Evolutionary conservation across 2,113 vertebrate species (phyloP).

Genomic region (Peromyscus maniculatus): DNA sequence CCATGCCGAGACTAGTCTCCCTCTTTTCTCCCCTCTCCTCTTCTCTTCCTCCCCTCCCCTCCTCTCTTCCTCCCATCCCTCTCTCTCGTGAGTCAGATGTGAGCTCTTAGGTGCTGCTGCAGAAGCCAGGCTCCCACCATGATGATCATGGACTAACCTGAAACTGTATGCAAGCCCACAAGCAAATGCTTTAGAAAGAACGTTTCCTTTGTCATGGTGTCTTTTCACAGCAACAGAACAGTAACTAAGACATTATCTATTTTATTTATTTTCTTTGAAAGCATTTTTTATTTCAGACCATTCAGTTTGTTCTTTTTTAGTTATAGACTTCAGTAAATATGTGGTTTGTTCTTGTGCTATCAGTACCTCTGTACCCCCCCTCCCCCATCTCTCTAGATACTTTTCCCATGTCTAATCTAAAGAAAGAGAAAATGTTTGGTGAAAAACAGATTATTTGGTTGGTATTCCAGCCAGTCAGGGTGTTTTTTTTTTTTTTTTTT

Average conservation of each 20-base stretch:
- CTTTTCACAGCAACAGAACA: not conserved
- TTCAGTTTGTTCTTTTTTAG: not conserved
- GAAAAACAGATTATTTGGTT: not conserved
- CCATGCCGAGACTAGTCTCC: not conserved
- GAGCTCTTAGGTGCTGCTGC: not conserved
- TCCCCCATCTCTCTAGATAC: not conserved
- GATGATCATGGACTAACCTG: not conserved
- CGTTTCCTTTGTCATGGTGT: not conserved
- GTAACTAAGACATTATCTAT: not conserved
- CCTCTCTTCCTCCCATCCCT: too few species aligned
- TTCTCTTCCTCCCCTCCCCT: too few species aligned
- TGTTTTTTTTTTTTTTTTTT: too few species aligned
- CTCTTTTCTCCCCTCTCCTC: too few species aligned
- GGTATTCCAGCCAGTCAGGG: not conserved
- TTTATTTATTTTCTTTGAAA: not conserved
- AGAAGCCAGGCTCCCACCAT: not conserved
- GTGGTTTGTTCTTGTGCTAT: not conserved
- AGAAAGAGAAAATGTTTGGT: not conserved
- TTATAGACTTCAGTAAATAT: not conserved
- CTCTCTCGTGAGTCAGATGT: not conserved
- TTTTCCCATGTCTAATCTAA: not conserved
- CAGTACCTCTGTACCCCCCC: not conserved
- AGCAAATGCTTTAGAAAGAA: not conserved
- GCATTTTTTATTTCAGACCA: not conserved
- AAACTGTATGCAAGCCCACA: not conserved